A percentile compares a stretch with the other conserved stretches of the same genome.
These are phyloP conservation scores for Diachasma alloeum DNA, from an alignment of 1,140 invertebrate species.

Conservation along the genomic window DNA sequence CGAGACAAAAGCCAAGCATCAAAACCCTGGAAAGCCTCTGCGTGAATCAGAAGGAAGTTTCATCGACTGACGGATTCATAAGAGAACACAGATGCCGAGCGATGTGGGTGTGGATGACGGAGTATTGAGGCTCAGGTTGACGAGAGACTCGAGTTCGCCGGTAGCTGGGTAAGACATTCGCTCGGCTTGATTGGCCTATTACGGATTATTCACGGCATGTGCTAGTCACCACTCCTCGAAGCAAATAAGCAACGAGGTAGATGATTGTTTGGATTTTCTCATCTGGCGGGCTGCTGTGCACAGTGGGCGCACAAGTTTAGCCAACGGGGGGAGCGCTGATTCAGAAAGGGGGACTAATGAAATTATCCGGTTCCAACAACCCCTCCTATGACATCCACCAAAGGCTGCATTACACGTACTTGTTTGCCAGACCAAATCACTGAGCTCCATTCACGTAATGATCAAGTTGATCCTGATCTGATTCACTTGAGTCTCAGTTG, in stretches of 20 bases:
- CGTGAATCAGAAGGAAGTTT: not conserved
- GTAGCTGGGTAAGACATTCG: constrained; percentile 43
- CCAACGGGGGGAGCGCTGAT: not conserved
- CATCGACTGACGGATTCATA: no score
- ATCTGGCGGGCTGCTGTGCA: constrained; percentile 34
- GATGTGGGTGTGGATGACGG: not conserved
- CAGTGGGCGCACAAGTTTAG: constrained; percentile 31
- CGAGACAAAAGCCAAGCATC: not conserved
- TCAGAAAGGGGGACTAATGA: constrained; percentile 49
- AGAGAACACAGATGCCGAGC: not conserved
- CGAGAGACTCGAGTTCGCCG: constrained; percentile 46
- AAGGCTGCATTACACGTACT: not conserved
- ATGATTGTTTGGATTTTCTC: constrained; percentile 32
- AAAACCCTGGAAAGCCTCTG: not conserved
- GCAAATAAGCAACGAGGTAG: constrained; percentile 10
- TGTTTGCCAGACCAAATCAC: not conserved
- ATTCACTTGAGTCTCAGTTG: not conserved
- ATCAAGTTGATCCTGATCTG: not conserved
- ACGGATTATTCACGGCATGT: constrained; percentile 52
- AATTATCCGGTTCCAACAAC: constrained; percentile 60
- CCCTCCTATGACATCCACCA: constrained; percentile 8
- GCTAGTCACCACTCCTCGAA: constrained; percentile 19
- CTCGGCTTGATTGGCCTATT: constrained; percentile 50
- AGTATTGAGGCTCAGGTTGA: constrained; percentile 20
- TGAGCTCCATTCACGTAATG: not conserved